A percentile compares a stretch with the other conserved stretches of the same genome.
phyloP scores from a whole-genome alignment of 1,140 invertebrate genomes.

The Galleria mellonella region DNA sequence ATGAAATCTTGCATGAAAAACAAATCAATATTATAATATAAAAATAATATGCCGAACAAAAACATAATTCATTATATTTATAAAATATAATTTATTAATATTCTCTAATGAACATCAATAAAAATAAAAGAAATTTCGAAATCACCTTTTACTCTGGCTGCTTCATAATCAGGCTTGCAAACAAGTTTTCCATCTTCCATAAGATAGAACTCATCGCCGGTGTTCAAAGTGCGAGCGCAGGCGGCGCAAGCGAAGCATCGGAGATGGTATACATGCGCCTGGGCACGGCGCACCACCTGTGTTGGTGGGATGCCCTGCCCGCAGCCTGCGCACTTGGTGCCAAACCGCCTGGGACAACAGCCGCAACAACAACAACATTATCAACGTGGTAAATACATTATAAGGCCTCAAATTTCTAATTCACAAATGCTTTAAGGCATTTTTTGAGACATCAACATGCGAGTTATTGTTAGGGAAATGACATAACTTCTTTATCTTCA shows the following conservation, averaged over 20 bases:
- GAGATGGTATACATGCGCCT: constrained; percentile 97
- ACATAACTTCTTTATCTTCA: too few relatives aligned
- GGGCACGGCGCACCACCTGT: constrained; percentile 94
- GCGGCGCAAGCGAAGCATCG: constrained; percentile 97
- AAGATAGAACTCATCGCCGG: constrained; percentile 98
- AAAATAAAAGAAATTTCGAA: constrained; percentile 4
- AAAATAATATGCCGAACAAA: too few relatives aligned
- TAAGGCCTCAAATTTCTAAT: too few relatives aligned
- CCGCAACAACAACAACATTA: constrained; percentile 69
- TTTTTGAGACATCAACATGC: too few relatives aligned
- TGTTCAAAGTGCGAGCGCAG: constrained; percentile 95
- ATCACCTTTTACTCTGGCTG: constrained; percentile 92
- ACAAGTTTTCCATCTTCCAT: constrained; percentile 98
- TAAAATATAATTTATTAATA: too few relatives aligned
- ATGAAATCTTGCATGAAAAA: too few relatives aligned
- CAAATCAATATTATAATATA: too few relatives aligned
- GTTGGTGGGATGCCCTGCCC: constrained; percentile 96
- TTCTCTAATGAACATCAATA: too few relatives aligned
- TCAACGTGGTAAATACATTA: constrained; percentile 43
- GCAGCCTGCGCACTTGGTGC: constrained; percentile 97
- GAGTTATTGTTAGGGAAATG: too few relatives aligned
- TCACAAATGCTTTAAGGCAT: too few relatives aligned
- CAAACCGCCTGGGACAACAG: constrained; percentile 90
- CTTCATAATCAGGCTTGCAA: constrained; percentile 97
- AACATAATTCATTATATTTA: too few relatives aligned